Evolutionary conservation across 2,113 vertebrate species (phyloP), one percentile per base, ranked within the genome.

Genomic region (Xyrauchen texanus): DNA sequence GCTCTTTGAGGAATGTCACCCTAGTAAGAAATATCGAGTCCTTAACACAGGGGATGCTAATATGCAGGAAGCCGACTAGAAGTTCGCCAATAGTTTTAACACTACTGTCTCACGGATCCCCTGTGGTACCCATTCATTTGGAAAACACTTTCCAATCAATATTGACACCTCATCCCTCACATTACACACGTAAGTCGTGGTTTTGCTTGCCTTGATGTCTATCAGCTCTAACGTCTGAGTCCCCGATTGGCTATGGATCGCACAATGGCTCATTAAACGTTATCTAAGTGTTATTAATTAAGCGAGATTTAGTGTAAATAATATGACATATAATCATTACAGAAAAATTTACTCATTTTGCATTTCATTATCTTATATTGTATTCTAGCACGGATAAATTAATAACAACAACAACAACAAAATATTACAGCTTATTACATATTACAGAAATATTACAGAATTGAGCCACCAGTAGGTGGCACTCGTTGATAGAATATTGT

Each of bases 51-150:
- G 16, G 45, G 47, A 61, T 51, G 58, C 8, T 49, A 83, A 83
- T 79, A 83, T 60, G 79, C 77, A 83, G 81, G 81, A 83, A 83
- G 61, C 67, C 60, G 15, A 3, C 42, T 15, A 52, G 81, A 42
- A 60, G 60, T 21, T 52, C 52, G 1, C 60, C 46, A 49, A 21
- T 16, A 7, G 7, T 51, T 8, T 44, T 66, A 0, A 11, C 55
- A 51, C 47, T n/a, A 51, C 57, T 45, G 79, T 81, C 51, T 57
- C 13, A 13, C 15, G 44, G 67, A 81, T 73, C 79, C 77, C 78
- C 83, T 58, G 76, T 8, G 62, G 78, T 16, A 52, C 8, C 7
- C 7, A 76, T 76, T 75, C 71, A 81, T 55, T 0, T 67, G 52
- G 58, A 81, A 84, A 79, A 81, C 70, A 65, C 76, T 78, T 75